Percentiles rank a stretch among this genome's conserved stretches.
Evolutionary conservation across 2,888 invertebrate species (phyloP).

Genomic region (Deilephila elpenor): DNA sequence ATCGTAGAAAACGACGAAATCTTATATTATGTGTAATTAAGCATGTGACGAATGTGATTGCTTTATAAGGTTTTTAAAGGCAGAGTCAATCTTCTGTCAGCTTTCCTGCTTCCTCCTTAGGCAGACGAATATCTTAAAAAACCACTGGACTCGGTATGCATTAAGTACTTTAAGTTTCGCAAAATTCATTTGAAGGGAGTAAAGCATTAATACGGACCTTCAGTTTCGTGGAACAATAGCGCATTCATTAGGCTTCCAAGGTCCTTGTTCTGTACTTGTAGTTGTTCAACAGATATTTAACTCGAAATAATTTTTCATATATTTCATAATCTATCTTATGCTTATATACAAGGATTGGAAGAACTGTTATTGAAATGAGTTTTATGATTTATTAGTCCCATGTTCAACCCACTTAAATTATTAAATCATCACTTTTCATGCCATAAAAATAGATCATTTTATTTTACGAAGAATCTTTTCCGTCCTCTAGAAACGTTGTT

Average conservation of each 20-base stretch:
- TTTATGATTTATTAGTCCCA: too few species aligned
- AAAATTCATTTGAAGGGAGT: conserved; percentile 11
- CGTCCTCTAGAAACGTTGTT: not conserved
- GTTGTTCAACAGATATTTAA: conserved; percentile 14
- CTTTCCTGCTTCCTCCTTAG: too few species aligned
- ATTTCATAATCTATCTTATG: not conserved
- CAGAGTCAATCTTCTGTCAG: too few species aligned
- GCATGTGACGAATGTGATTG: too few species aligned
- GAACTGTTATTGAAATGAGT: too few species aligned
- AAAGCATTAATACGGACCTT: conserved; percentile 17
- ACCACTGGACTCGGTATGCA: not conserved
- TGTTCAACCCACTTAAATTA: too few species aligned
- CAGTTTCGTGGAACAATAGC: conserved; percentile 15
- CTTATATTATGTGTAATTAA: too few species aligned
- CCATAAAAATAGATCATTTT: not conserved
- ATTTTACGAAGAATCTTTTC: not conserved
- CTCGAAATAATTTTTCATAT: not conserved
- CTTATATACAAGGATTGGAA: too few species aligned
- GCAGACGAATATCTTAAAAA: too few species aligned
- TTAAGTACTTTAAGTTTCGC: not conserved
- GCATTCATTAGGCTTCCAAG: conserved; percentile 23
- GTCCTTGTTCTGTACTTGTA: conserved; percentile 4
- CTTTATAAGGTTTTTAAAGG: too few species aligned
- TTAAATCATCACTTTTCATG: too few species aligned
- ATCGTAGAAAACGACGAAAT: too few species aligned